Percentiles rank a stretch among this genome's conserved stretches.
Evolutionary conservation across 2,888 invertebrate species (phyloP).

Genomic region (Eubasilissa splendida): DNA sequence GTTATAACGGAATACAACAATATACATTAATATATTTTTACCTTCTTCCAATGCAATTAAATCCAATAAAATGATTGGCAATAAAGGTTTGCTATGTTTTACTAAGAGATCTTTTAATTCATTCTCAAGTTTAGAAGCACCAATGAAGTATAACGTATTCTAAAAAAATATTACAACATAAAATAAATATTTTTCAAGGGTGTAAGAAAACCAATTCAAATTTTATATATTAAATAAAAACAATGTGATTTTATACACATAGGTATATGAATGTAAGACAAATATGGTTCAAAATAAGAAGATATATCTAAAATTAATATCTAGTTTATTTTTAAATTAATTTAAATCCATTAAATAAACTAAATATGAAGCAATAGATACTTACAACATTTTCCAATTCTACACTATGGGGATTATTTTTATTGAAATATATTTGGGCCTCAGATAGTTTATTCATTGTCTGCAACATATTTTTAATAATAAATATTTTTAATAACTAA

Average conservation of each 20-base stretch:
- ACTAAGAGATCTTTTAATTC: constrained; percentile 91
- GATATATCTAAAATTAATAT: too few species aligned
- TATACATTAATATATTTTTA: constrained; percentile 60
- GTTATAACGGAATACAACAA: too few species aligned
- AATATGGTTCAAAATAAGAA: not conserved
- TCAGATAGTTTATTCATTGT: constrained; percentile 88
- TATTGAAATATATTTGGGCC: constrained; percentile 92
- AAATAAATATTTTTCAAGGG: not conserved
- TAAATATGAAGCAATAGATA: constrained; percentile 58
- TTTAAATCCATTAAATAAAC: constrained; percentile 57
- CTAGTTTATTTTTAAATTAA: not conserved
- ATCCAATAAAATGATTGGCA: constrained; percentile 91
- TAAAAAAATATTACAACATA: constrained; percentile 60
- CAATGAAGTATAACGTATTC: constrained; percentile 84
- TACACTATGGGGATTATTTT: constrained; percentile 93
- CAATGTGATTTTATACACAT: not conserved
- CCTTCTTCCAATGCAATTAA: constrained; percentile 91
- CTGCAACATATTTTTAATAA: constrained; percentile 65
- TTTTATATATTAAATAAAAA: not conserved
- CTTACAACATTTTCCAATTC: constrained; percentile 94
- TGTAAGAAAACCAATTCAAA: not conserved
- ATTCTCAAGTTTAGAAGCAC: constrained; percentile 87
- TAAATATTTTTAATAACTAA: too few species aligned
- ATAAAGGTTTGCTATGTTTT: constrained; percentile 88
- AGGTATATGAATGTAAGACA: too few species aligned